These are phyloP conservation scores for Acrossocheilus wenchowensis DNA, from an alignment of 2,797 vertebrate species.

Conservation along the genomic window DNA sequence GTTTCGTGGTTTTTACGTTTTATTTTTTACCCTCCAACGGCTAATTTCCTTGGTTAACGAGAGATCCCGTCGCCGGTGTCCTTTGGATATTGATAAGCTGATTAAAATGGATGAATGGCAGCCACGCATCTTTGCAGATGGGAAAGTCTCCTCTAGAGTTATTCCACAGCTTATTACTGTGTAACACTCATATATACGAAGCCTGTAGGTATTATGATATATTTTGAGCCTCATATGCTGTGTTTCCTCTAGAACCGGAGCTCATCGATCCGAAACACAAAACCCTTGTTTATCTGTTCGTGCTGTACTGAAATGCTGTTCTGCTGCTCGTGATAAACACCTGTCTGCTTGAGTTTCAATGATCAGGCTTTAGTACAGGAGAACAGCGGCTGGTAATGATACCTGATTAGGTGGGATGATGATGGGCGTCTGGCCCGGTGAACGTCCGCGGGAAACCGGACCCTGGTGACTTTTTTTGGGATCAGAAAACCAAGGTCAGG, in stretches of 20 bases:
- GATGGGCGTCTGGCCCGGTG: neutral
- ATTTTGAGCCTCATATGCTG: neutral
- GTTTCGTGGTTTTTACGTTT: neutral
- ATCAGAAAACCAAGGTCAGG: conserved; percentile 75
- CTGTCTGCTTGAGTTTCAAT: neutral
- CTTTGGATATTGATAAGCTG: conserved; percentile 17
- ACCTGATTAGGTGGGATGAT: neutral
- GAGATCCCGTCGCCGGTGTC: neutral
- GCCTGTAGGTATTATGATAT: too few species aligned
- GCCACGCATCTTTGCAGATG: conserved; percentile 13
- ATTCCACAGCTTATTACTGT: neutral
- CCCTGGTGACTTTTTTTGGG: neutral
- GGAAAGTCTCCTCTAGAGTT: conserved; percentile 6
- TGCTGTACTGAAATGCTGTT: neutral
- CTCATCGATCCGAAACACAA: neutral
- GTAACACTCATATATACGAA: too few species aligned
- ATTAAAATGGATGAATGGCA: conserved; percentile 37
- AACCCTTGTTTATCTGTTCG: neutral
- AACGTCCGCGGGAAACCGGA: neutral
- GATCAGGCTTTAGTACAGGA: neutral
- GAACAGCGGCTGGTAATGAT: neutral
- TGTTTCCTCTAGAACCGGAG: neutral
- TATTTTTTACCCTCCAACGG: neutral
- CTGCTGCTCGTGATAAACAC: neutral
- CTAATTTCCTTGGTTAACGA: neutral